Evolutionary conservation across 1,140 invertebrate species (phyloP).

Genomic region (Cydia fagiglandana): DNA sequence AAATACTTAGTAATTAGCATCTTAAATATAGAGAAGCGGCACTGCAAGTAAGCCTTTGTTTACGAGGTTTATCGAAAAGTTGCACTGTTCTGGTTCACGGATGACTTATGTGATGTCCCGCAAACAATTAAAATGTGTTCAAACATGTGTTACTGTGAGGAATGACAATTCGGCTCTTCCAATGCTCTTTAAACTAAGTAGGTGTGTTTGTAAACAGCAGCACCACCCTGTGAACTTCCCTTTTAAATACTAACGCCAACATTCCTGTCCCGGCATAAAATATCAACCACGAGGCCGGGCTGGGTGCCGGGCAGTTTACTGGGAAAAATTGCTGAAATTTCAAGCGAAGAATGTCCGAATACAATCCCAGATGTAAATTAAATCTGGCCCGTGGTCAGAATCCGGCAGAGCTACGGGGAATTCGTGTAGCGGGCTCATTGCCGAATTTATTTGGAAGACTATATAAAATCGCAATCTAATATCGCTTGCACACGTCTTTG

Average conservation of each 20-base stretch:
- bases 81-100: too few relatives aligned
- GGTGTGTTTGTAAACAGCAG: neutral
- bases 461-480: too few relatives aligned
- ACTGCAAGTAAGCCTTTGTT: too few relatives aligned
- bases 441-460: slow-evolving; percentile 9
- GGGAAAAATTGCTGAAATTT: slow-evolving; percentile 37
- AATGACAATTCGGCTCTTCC: too few relatives aligned
- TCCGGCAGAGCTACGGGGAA: slow-evolving; percentile 37
- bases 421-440: slow-evolving; percentile 34
- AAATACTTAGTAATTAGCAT: too few relatives aligned
- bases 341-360: slow-evolving; percentile 32
- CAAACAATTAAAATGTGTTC: too few relatives aligned
- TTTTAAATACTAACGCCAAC: slow-evolving; percentile 19
- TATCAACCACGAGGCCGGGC: slow-evolving; percentile 7
- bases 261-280: slow-evolving; percentile 17
- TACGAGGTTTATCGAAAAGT: too few relatives aligned
- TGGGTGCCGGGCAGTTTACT: slow-evolving; percentile 33
- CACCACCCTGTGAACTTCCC: neutral
- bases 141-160: too few relatives aligned
- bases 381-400: slow-evolving; percentile 53
- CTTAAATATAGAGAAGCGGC: too few relatives aligned
- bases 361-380: slow-evolving; percentile 51
- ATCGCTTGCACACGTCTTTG: too few relatives aligned
- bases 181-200: neutral
- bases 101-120: too few relatives aligned